Evolutionary conservation across 1,140 invertebrate genomes (phyloP), one percentile per base, ranked within the genome.

Genomic region (Cydia amplana): DNA sequence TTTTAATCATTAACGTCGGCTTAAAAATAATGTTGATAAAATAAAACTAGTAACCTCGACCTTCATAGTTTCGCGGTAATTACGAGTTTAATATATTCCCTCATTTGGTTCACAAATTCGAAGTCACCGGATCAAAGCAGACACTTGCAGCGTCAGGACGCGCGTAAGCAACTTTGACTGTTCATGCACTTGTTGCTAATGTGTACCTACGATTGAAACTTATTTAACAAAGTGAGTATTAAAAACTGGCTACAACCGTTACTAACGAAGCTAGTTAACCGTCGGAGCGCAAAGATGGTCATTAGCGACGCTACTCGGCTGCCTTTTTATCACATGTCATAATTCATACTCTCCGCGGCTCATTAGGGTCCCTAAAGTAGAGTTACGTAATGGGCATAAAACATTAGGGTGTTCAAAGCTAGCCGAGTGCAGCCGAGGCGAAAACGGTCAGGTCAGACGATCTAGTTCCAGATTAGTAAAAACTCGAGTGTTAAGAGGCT

Each of bases 41-140:
- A 28, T 4, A 0, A 55, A 55, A 6, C 16, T 55, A n/a, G 64
- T 67, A 36, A 20, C 64, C 32, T n/a, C 28, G 25, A 40, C 64
- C 64, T 67, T 67, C 25, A 28, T 67, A 4, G 64, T 67, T 67
- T 67, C 25, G 64, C 64, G 64, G 28, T 67, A 67, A 40, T 67
- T 67, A 36, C 28, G 4, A 20, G 16, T 20, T 7, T 67, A 67
- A 67, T 67, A 7, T 67, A 67, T 67, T 67, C 64, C 25, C 16
- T 67, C 25, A 67, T 67, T 67, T 67, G 64, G 28, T 67, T 67
- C n/a, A 67, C 64, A 67, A 67, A 67, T 64, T 16, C 28, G 63
- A 6, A 12, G 28, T 28, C 25, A 18, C 51, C 25, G 64, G 64
- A 32, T 49, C 46, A 49, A n/a, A 18, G 16, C 6, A 7, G 0